Base-by-base conservation (phyloP, 1,140 invertebrate genomes). In the Penaeus chinensis region DNA sequence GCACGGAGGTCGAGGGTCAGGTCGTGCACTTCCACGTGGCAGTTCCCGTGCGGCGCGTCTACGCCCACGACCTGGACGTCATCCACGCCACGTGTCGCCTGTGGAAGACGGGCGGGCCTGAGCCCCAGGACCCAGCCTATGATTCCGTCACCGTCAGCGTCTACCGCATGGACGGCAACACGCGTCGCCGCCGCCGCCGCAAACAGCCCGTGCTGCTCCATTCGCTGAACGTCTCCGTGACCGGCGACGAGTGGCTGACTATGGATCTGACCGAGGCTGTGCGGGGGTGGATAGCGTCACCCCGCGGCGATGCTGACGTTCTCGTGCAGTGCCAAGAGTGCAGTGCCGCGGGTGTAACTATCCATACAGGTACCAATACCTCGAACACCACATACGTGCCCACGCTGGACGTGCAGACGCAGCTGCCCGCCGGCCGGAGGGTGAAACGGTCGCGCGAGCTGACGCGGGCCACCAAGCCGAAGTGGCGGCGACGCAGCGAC, bases 11-110 rank as follows among this genome's bases (percentile, higher is more conserved):
- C 54, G 84, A 86, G 32, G 85, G 85, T n/a, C 85, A 87, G 79
- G 69, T 87, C 77, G 85, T 87, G 2, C 85, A 87, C 80, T 87
- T 87, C 85, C 85, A 87, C 80, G 85, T 87, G 37, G 85, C 85
- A 54, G 78, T 87, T 42, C 85, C 85, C 8, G 80, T 87, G 66
- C 79, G 85, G 18, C 85, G 79, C 24, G 85, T 87, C 18, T 87
- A 87, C 61, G 69, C 65, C 27, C 85, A 87, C 54, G 79, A 71
- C 27, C 79, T 81, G 69, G 85, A 82, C 80, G 79, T 87, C 20
- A 87, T 82, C 65, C 66, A 82, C 32, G 85, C 85, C 42, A 87
- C 85, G 10, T 87, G 85, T 63, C 85, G 85, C 60, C 63, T 87
- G 42, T 87, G 85, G 85, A 87, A 87, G 85, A 87, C 85, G 19